Base-by-base conservation (phyloP, 2,888 invertebrate genomes). In the Gryllus longicercus region DNA sequence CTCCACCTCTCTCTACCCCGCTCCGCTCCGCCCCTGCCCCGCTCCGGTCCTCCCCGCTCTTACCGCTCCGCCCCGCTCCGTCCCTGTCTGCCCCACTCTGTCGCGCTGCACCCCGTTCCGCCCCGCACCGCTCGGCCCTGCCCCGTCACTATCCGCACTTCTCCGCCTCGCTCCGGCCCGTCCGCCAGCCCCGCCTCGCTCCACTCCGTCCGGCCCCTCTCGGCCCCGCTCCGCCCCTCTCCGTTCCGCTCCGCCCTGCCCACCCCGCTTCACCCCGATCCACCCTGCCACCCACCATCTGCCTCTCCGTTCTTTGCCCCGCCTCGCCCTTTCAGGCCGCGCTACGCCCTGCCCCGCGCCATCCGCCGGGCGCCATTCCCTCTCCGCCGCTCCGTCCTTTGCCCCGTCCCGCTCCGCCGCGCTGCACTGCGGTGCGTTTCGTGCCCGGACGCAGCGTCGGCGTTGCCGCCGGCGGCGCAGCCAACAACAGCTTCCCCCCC, bases 161-260 rank as follows among this genome's bases (percentile, higher is more conserved):
- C 16, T 5, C 4, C 38, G 63, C 63, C 16, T 18, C 0, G 4
- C 63, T 3, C 16, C 14, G 84, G n/a, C n/a, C n/a, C n/a, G n/a
- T n/a, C n/a, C n/a, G 83, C 83, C 84, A 0, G 2, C 4, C 4
- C 38, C 38, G 84, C 85, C 84, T 84, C 84, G 85, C 18, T 50
- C 76, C 18, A 5, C 18, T 10, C 25, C 49, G n/a, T 11, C 49
- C 25, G 2, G 25, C 25, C 2, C n/a, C n/a, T n/a, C n/a, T n/a
- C n/a, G n/a, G n/a, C n/a, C n/a, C n/a, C n/a, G n/a, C 25, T 25
- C 25, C 25, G 25, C 4, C 25, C 25, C 4, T 2, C 16, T 63
- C 21, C 21, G 21, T 21, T 21, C 21, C 16, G 63, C 18, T 18
- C 12, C 18, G 63, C 5, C 63, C 63, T 12, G 18, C 63, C 2